phyloP scores from a whole-genome alignment of 2,888 invertebrate genomes.

The Cetonia aurata region DNA sequence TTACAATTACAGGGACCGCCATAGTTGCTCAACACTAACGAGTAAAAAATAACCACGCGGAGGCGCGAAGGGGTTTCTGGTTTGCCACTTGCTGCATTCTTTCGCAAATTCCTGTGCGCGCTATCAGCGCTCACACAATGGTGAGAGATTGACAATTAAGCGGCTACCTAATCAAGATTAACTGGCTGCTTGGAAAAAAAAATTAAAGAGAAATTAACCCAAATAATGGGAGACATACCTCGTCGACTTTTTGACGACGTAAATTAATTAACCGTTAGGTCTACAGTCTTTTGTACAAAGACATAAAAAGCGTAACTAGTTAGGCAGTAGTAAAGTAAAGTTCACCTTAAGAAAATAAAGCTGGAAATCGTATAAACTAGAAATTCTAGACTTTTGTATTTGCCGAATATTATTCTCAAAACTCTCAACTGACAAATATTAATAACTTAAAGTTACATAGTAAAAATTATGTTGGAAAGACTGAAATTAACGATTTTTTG shows the following conservation, averaged over 20 bases:
- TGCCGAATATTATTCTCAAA: no score
- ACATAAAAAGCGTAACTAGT: no score
- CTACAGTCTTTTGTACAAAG: no score
- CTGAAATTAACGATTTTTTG: no score
- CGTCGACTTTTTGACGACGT: conserved; percentile 4
- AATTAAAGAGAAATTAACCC: conserved; percentile 17
- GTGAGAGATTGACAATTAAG: conserved; percentile 13
- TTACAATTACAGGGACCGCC: conserved; percentile 3
- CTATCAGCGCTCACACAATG: conserved; percentile 11
- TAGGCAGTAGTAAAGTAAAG: no score
- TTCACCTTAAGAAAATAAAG: no score
- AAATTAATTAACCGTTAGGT: conserved; percentile 14
- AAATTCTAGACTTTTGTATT: no score
- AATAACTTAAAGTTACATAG: no score
- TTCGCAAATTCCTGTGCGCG: conserved; percentile 10
- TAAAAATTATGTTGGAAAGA: no score
- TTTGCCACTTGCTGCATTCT: conserved; percentile 7
- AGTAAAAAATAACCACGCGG: not conserved
- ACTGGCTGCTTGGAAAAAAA: conserved; percentile 11
- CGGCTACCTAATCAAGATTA: conserved; percentile 27
- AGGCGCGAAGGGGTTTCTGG: not conserved
- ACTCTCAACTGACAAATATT: no score
- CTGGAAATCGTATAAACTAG: no score
- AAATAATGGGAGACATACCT: conserved; percentile 2
- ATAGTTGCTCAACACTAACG: conserved; percentile 2